Base-by-base conservation (phyloP, 64 coral and sea anemone species). In the Montipora foliosa region DNA sequence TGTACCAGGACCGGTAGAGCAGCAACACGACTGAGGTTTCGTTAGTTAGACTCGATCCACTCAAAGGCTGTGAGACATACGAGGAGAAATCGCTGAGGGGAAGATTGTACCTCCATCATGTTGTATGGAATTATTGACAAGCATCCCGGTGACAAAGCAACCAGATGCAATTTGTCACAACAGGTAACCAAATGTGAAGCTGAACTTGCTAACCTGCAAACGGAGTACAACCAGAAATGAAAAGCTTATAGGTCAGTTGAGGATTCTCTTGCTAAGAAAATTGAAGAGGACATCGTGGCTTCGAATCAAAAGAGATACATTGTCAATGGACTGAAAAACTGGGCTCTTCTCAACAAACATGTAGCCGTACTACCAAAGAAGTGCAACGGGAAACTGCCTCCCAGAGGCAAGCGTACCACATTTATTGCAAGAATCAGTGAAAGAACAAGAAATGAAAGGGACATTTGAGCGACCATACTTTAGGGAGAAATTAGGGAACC, bases 1-100 rank as follows among this genome's bases (percentile, higher is more conserved):
- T 81, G 92, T 93, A 93, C 92, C 92, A 93, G 92, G 84, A 88
- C 84, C 21, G 76, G 76, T 88, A 88, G 76, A 88, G 84, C 49
- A 77, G 84, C 92, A 88, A 88, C 92, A 81, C 75, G 92, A 89
- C 76, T 82, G 84, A 94, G 76, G 84, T 25, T 25, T 25, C 25
- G 25, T 25, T 25, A 25, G 25, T 25, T 25, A 25, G 25, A 25
- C 25, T 25, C 25, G 25, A 25, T 25, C 25, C 25, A 25, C 25
- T 25, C 25, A 0, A 25, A 55, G 52, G 52, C 52, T 55, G 52
- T 25, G 25, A 25, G 25, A 25, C 25, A 25, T 25, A 25, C 25
- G 25, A 25, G 25, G 25, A 25, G 25, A 25, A 25, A 25, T 25
- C 25, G 25, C 25, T 25, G 25, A 25, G 25, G 25, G 25, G 25